Conservation (phyloP, 1,140 invertebrate genomes). For the Bombus haemorrhoidalis region DNA sequence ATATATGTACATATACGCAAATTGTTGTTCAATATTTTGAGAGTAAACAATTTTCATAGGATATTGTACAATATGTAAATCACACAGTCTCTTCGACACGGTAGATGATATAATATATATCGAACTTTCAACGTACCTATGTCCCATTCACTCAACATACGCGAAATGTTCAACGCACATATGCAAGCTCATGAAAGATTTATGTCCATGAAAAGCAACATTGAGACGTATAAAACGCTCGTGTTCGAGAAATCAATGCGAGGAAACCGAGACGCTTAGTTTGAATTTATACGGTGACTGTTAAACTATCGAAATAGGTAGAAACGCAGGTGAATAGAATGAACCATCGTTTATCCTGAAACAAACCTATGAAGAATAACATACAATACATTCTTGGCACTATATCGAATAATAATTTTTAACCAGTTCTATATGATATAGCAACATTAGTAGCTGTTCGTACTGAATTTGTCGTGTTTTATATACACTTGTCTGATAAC, state of each 20-base stretch:
- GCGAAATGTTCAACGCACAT: conserved; percentile 9
- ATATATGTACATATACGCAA: background rate
- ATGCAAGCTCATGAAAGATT: conserved; percentile 60
- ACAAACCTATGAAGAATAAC: conserved; percentile 60
- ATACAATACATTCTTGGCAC: conserved; percentile 65
- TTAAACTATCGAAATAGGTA: background rate
- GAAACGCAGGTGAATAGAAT: background rate
- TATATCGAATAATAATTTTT: conserved; percentile 67
- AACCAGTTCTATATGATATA: conserved; percentile 52
- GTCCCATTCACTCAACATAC: background rate
- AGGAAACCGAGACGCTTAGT: background rate
- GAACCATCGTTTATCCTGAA: conserved; percentile 64
- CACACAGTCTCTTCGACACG: background rate
- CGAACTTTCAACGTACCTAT: conserved; percentile 14
- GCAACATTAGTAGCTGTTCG: background rate
- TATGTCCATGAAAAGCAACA: conserved; percentile 47
- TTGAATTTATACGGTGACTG: background rate
- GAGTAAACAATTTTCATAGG: conserved; percentile 47
- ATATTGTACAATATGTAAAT: conserved; percentile 20
- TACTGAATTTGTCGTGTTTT: conserved; percentile 39
- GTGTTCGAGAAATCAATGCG: conserved; percentile 54
- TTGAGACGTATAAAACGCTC: conserved; percentile 17
- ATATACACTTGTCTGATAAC: conserved; percentile 30
- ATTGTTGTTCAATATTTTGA: conserved; percentile 30
- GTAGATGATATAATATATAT: conserved; percentile 19